Evolutionary conservation across 2,113 vertebrate genomes (phyloP), one percentile per base, ranked within the genome.

Genomic region (Paralichthys olivaceus): DNA sequence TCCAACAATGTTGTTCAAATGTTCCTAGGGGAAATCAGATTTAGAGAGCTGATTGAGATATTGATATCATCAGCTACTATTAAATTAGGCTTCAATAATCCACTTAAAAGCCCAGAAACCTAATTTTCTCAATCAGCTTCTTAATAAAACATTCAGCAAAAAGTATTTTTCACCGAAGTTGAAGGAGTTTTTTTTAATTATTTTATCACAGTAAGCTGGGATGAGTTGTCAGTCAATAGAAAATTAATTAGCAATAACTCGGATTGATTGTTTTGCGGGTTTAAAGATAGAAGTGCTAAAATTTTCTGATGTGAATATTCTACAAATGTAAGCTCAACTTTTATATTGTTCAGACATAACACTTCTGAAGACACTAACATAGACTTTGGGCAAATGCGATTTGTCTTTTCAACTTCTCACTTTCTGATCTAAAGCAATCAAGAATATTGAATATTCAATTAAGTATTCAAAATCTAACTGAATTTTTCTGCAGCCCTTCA

Each of bases 51-150:
- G 55, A 17, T 28, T 15, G 25, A 57, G 17, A 20, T 32, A 59
- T 58, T 58, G 56, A 58, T 28, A 58, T 58, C 26, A 58, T 23
- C 53, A 25, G 56, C 56, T n/a, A 28, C 25, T 28, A 58, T 59
- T 32, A 34, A 34, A 59, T 59, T 59, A 34, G 17, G 17, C 19
- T 34, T 29, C 28, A 20, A 9, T 17, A 59, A 59, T 59, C 17
- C 15, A 58, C 56, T 58, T 58, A 20, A 32, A 59, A 15, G 17
- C 5, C 15, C 28, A 11, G 57, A 9, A 59, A 59, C 19, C 28
- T 9, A 9, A 32, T 59, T 32, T n/a, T 34, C 28, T 32, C 28
- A 29, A 29, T 55, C 54, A 55, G 54, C 22, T 5, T 26, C 6
- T 3, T 17, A 57, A 26, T 57, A 23, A 55, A 12, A 25, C 53